Evolutionary conservation across 1,140 invertebrate species (phyloP), one percentile per base, ranked within the genome.

Genomic region (Triops cancriformis): DNA sequence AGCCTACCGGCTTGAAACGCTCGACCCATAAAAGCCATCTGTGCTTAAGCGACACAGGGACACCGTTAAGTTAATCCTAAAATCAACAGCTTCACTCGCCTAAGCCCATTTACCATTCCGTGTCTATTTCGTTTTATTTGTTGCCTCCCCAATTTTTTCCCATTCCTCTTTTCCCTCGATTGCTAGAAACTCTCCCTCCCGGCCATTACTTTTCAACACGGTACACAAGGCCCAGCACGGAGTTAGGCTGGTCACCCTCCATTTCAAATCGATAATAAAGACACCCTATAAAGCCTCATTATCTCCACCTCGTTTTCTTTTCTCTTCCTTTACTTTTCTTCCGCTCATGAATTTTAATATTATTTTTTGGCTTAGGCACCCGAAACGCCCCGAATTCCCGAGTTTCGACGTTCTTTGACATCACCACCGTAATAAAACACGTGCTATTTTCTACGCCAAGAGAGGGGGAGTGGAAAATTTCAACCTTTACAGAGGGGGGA

Each of bases 191-290:
- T 64, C 14, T 23, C 51, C 51, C n/a, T 64, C 51, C 51, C 51
- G 6, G 5, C 51, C 51, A 64, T 64, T 3, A 18, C 9, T n/a
- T 64, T 64, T 64, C 31, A 64, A 18, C 51, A 64, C 51, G 23
- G 51, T 64, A 64, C 51, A 64, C 51, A 64, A 64, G 51, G 23
- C 51, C 23, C 51, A 23, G 51, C 14, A 4, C 51, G 14, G 51
- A n/a, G 51, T 9, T 64, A 7, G 51, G 51, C 51, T 18, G 51
- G 51, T 64, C 51, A 64, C 51, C 51, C 51, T 64, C 51, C 51
- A 64, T 10, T 64, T 64, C 51, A 64, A 64, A 64, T 64, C 51
- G 51, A 64, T 64, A 64, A 64, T 64, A 64, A 64, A 64, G 51
- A 64, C 51, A 64, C 51, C 51, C 51, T 64, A 64, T 64, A 64